Percentiles rank a stretch among this genome's conserved stretches.
These are phyloP conservation scores for Hemiprocne comata DNA, from an alignment of 2,113 vertebrate species.

Conservation along the genomic window DNA sequence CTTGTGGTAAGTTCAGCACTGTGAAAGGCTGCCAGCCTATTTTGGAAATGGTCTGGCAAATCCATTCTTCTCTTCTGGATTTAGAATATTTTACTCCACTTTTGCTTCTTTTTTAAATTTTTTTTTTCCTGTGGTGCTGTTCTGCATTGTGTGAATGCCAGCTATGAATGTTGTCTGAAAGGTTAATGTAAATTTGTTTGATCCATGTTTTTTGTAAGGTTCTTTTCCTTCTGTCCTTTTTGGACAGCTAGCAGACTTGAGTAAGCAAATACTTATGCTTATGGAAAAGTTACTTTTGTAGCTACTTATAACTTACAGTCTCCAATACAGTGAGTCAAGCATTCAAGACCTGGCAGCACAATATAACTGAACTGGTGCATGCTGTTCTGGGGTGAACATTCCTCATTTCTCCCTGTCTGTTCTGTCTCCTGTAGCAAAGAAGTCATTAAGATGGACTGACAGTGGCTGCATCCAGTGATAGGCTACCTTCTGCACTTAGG, in stretches of 20 bases:
- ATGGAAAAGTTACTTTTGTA: neutral
- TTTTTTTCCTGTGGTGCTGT: neutral
- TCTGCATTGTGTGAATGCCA: neutral
- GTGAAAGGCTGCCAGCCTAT: accelerated
- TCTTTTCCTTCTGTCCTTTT: neutral
- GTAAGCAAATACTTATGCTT: conserved; percentile 8
- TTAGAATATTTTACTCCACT: neutral
- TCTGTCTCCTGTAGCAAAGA: neutral
- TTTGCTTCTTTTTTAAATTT: neutral
- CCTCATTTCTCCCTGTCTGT: neutral
- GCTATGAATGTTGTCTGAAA: neutral
- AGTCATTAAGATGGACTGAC: neutral
- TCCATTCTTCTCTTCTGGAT: neutral
- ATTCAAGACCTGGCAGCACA: neutral
- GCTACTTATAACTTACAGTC: neutral
- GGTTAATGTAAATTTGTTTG: neutral
- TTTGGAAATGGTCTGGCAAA: neutral
- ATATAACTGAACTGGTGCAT: neutral
- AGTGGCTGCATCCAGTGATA: neutral
- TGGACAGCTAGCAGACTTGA: neutral
- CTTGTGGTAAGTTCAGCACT: neutral
- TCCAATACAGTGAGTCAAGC: neutral
- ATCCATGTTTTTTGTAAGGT: neutral
- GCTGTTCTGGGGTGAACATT: neutral
- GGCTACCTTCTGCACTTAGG: neutral